Evolutionary conservation across 2,113 vertebrate genomes (phyloP).

Genomic region (Thunnus maccoyii): DNA sequence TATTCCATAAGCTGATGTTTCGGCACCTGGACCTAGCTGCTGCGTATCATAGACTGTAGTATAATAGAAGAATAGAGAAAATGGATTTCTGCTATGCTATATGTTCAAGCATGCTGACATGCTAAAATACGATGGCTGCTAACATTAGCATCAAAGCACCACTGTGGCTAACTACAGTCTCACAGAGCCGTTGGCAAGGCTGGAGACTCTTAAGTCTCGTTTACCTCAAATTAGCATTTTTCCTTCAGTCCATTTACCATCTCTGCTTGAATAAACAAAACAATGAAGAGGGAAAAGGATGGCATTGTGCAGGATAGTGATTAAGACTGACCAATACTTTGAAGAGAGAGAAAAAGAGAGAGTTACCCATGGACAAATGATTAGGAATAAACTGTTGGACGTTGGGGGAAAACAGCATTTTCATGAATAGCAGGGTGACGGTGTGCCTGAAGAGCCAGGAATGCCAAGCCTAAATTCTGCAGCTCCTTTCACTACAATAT

Average conservation of each 20-base stretch:
- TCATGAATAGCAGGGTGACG: slow-evolving; percentile 1
- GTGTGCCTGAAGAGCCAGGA: background rate
- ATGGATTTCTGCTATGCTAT: background rate
- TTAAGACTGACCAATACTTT: slow-evolving; percentile 14
- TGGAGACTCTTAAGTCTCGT: too few relatives aligned
- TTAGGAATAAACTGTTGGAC: slow-evolving; percentile 18
- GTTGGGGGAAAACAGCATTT: background rate
- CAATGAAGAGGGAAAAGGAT: too few relatives aligned
- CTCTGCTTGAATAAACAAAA: slow-evolving; percentile 1
- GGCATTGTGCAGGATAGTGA: background rate
- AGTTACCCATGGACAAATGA: slow-evolving; percentile 4
- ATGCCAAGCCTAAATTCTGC: background rate
- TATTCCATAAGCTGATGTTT: too few relatives aligned
- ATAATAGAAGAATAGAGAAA: background rate
- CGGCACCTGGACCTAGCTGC: background rate
- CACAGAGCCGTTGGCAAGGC: too few relatives aligned
- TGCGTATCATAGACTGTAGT: background rate
- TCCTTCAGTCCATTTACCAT: background rate
- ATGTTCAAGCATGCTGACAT: too few relatives aligned
- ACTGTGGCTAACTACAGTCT: too few relatives aligned
- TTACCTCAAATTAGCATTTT: background rate
- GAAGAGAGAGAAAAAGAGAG: background rate
- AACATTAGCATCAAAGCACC: too few relatives aligned
- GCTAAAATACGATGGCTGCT: too few relatives aligned
- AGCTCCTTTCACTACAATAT: slow-evolving; percentile 20